Percentiles rank a stretch among this genome's conserved stretches.
Conservation (phyloP, 2,797 vertebrate species). For the Oceanodroma leucorhoa region DNA sequence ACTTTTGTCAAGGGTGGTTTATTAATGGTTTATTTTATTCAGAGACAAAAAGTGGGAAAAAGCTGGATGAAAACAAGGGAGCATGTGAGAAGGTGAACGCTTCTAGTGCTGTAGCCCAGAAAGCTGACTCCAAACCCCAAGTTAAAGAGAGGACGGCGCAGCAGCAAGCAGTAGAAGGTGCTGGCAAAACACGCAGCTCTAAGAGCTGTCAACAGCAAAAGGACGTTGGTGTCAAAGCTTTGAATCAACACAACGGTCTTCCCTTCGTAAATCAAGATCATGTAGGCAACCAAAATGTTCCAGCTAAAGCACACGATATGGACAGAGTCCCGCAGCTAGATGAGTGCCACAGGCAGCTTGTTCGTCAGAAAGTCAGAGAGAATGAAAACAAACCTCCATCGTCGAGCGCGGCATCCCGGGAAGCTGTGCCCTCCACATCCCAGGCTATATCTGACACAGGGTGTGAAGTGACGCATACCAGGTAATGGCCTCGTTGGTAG, state of each 20-base stretch:
- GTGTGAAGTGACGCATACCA: constrained; percentile 45
- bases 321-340: not conserved
- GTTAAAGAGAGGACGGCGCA: not conserved
- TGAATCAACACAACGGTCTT: constrained; percentile 8
- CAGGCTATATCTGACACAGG: not conserved
- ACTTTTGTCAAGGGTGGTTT: not conserved
- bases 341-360: not conserved
- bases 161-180: not conserved
- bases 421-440: constrained; percentile 4
- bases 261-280: not conserved
- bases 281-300: not conserved
- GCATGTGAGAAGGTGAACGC: constrained; percentile 11
- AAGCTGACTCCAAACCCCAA: not conserved
- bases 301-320: not conserved
- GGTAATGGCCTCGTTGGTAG: constrained; percentile 27
- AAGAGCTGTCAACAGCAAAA: constrained; percentile 34
- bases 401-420: rapidly evolving
- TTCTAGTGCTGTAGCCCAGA: not conserved
- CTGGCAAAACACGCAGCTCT: not conserved
- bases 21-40: not conserved
- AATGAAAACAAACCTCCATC: not conserved
- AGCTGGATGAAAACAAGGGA: constrained; percentile 14
- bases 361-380: not conserved
- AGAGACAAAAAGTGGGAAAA: constrained; percentile 46
- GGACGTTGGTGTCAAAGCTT: not conserved